Evolutionary conservation across 2,888 invertebrate species (phyloP).

Genomic region (Drosophila tripunctata): DNA sequence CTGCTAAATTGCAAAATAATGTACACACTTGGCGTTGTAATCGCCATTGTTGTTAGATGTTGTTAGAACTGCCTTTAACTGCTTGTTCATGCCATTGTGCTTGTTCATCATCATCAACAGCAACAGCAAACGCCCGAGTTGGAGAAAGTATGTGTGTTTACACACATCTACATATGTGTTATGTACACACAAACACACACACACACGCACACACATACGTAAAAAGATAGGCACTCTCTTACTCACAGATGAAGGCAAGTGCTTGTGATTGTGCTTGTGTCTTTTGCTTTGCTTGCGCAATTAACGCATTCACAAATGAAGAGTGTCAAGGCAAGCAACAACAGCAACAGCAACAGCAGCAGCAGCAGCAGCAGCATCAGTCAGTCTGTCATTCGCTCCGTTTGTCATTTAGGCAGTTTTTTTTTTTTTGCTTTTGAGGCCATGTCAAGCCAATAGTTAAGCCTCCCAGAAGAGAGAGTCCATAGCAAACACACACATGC

Average conservation of each 20-base stretch:
- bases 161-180: slow-evolving; percentile 42
- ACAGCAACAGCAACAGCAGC: too few relatives aligned
- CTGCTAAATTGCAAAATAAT: slow-evolving; percentile 79
- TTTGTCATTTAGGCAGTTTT: slow-evolving; percentile 43
- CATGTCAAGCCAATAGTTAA: slow-evolving; percentile 46
- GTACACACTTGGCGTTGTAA: slow-evolving; percentile 79
- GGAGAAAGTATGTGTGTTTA: slow-evolving; percentile 41
- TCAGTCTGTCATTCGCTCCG: slow-evolving; percentile 15
- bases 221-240: not conserved
- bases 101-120: slow-evolving; percentile 70
- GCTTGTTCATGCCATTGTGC: slow-evolving; percentile 76
- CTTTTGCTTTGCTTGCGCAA: slow-evolving; percentile 66
- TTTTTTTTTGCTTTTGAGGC: slow-evolving; percentile 26
- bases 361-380: too few relatives aligned
- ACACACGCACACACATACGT: slow-evolving; percentile 13
- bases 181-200: slow-evolving; percentile 34
- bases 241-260: slow-evolving; percentile 21
- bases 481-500: not conserved
- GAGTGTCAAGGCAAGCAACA: slow-evolving; percentile 75
- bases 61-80: slow-evolving; percentile 70
- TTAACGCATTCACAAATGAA: slow-evolving; percentile 79
- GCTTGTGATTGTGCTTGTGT: slow-evolving; percentile 35
- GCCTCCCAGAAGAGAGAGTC: slow-evolving; percentile 8
- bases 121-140: slow-evolving; percentile 17
- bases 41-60: slow-evolving; percentile 70